Evolutionary conservation across 2,888 invertebrate genomes (phyloP).

Genomic region (Athrips mouffetella): DNA sequence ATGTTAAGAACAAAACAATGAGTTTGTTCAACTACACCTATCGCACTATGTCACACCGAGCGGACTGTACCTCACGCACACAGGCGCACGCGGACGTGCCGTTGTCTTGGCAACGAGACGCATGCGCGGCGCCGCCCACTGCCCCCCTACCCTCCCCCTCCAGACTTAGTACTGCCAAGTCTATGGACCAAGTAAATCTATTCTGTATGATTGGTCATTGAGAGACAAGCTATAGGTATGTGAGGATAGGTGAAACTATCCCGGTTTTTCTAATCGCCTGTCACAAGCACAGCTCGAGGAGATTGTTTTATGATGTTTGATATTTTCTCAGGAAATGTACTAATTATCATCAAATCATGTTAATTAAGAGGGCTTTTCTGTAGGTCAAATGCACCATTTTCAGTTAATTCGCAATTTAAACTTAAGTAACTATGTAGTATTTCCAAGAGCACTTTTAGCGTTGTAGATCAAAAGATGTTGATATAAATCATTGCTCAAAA

Average conservation of each 20-base stretch:
- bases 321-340: no score
- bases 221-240: conserved; percentile 33
- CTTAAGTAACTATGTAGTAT: no score
- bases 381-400: no score
- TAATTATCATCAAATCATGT: no score
- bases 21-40: conserved; percentile 8
- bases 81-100: conserved; percentile 65
- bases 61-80: conserved; percentile 42
- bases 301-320: not conserved
- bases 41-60: conserved; percentile 3
- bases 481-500: no score
- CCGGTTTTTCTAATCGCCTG: conserved; percentile 24
- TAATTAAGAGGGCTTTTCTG: no score
- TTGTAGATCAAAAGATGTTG: no score
- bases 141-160: conserved; percentile 45
- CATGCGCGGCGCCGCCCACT: conserved; percentile 76
- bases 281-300: not conserved
- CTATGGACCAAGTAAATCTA: conserved; percentile 34
- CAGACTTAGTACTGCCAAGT: conserved; percentile 24
- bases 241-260: conserved; percentile 12
- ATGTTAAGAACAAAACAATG: not conserved
- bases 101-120: conserved; percentile 80
- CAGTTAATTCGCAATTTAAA: no score
- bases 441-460: no score
- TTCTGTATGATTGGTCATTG: conserved; percentile 63